Conservation (phyloP, 2,888 invertebrate genomes). For the Cryptosula pallasiana region DNA sequence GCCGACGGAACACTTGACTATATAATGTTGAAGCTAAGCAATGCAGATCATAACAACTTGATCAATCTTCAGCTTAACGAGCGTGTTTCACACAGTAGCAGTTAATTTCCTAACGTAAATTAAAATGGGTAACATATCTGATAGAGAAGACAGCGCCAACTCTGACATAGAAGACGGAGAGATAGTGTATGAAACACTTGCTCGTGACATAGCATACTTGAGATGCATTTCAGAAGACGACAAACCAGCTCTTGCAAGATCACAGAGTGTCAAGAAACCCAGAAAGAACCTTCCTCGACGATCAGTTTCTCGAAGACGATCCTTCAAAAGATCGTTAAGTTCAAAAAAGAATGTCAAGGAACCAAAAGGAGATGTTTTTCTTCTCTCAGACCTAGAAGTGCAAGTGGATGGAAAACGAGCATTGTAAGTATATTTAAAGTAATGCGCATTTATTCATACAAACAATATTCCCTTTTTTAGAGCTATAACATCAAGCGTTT, state of each 20-base stretch:
- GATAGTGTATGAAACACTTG: background rate
- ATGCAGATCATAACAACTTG: too few relatives aligned
- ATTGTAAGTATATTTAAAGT: background rate
- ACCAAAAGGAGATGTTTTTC: background rate
- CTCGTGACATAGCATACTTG: background rate
- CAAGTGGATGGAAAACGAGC: background rate
- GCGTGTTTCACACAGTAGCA: too few relatives aligned
- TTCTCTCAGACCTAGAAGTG: background rate
- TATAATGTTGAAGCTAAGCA: too few relatives aligned
- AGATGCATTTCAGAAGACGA: background rate
- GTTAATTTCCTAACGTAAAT: too few relatives aligned
- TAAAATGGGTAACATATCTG: background rate
- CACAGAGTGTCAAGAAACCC: background rate
- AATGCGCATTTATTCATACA: too few relatives aligned
- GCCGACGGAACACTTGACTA: too few relatives aligned
- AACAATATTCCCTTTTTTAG: too few relatives aligned
- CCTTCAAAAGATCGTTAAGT: background rate
- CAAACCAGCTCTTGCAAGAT: background rate
- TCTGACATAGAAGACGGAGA: background rate
- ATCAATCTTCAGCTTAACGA: too few relatives aligned
- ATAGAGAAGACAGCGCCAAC: background rate
- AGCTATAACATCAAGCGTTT: too few relatives aligned
- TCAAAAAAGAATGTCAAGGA: background rate
- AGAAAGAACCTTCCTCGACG: too few relatives aligned
- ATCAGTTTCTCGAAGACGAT: background rate